Base-by-base conservation (phyloP, 1,140 invertebrate genomes). In the Oryctes rhinoceros region DNA sequence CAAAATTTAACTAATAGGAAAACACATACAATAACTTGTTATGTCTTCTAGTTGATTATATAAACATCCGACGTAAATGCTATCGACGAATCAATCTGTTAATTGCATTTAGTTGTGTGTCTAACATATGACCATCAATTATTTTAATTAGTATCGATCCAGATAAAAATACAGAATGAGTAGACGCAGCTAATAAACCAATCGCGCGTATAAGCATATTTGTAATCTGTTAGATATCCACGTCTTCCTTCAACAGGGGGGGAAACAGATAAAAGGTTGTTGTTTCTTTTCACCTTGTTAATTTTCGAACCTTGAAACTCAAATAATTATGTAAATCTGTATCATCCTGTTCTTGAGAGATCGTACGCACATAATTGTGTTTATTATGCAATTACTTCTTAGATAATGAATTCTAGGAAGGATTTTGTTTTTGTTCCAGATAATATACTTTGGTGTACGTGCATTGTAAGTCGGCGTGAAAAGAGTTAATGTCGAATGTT, bases 251-350 rank as follows among this genome's bases (percentile, higher is more conserved):
- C 7, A 15, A 10, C 53, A 5, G 13, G 9, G 9, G 4, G n/a
- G 13, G 1, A 35, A 71, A 24, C n/a, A 67, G 62, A 67, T 67
- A 71, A 30, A 24, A 37, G 24, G 35, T 24, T 71, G 24, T 71
- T 71, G 7, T 71, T 71, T 71, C 65, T 71, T 67, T 37, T 35
- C 65, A 71, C 20, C 10, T 24, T 37, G 65, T 71, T 71, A 37
- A 24, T 24, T 35, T 71, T 35, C 35, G 7, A 71, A 30, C 65
- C 65, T 71, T 71, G 65, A 37, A 37, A 71, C 9, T 13, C 15
- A 71, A 37, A 71, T 30, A 71, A 71, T 71, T 71, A 71, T 71
- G 65, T 71, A 71, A 71, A 71, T 71, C 65, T 71, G 65, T 71
- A 71, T 71, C 65, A 71, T 71, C 65, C 65, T 71, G 65, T 71